Conservation (phyloP, 2,797 vertebrate species). For the Danio jaintianensis region DNA sequence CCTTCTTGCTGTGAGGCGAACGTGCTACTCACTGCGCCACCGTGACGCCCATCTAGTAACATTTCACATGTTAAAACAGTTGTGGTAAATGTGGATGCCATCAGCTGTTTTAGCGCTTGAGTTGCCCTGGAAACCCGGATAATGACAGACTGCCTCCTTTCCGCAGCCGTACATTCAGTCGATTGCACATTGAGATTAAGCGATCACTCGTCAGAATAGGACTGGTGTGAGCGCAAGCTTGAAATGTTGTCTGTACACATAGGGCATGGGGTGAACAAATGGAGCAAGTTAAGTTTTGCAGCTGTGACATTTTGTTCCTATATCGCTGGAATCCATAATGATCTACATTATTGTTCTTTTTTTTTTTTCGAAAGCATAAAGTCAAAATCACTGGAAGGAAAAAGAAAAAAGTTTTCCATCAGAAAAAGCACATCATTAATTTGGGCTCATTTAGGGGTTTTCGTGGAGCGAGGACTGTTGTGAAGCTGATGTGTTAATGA, state of each 20-base stretch:
- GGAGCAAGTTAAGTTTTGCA: constrained; percentile 15
- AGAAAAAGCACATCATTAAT: constrained; percentile 77
- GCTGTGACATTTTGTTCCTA: constrained; percentile 11
- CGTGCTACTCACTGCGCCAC: too few species aligned
- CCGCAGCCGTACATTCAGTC: constrained; percentile 63
- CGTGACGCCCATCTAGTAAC: too few species aligned
- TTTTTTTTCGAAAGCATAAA: not conserved
- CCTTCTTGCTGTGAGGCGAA: too few species aligned
- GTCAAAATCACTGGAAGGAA: not conserved
- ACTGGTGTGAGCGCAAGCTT: constrained; percentile 52
- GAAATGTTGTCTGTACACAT: constrained; percentile 41
- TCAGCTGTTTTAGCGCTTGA: constrained; percentile 14
- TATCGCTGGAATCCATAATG: not conserved
- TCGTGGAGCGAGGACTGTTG: constrained; percentile 79
- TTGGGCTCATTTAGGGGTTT: constrained; percentile 81
- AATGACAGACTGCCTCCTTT: constrained; percentile 60
- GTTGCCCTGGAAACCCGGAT: constrained; percentile 70
- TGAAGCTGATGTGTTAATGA: constrained; percentile 84
- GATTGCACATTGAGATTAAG: constrained; percentile 65
- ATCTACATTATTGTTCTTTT: not conserved
- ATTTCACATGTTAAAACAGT: constrained; percentile 4
- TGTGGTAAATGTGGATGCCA: constrained; percentile 13
- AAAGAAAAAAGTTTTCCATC: not conserved
- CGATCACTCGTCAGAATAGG: constrained; percentile 52
- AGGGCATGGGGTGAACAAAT: constrained; percentile 28